Evolutionary conservation across 2,113 vertebrate species (phyloP), one percentile per base, ranked within the genome.

Genomic region (Phalacrocorax pelagicus): DNA sequence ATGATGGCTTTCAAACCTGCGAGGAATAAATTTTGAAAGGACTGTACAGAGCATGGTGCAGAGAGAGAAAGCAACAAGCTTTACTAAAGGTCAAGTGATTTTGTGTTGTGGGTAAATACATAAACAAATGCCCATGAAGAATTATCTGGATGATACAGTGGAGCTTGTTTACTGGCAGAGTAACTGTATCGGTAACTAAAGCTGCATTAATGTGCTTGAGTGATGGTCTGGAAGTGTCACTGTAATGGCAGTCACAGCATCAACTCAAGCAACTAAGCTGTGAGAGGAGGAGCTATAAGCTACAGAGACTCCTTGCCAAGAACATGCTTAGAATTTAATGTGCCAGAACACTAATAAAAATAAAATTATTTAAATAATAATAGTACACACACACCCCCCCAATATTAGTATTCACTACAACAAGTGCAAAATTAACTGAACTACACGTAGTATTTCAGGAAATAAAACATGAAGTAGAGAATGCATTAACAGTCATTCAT

Each of bases 181-280:
- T 63, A 79, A 81, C 65, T 10, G 1, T 79, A 79, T 65, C 62
- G 72, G 90, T 72, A 94, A 90, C 75, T 93, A 94, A 87, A 89
- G 70, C 52, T 92, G 81, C 73, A 79, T 95, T 94, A 75, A 71
- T 79, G 38, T 91, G 65, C 58, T 80, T 72, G 66, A 88, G 40
- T 47, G 88, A 69, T 93, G 90, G 52, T 85, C 93, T 89, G 65
- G 59, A 92, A 91, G 52, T 93, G 90, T 92, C 85, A 80, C 54
- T 44, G 47, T 32, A 79, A 88, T 46, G 54, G 54, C 67, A 92
- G 71, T 73, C 62, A 66, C 40, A 77, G 79, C 71, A 86, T 40
- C 72, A 69, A 63, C 27, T 47, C 26, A 90, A 96, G 79, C 51
- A 81, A 51, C 85, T 63, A 62, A 66, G 69, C 70, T 62, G 38